phyloP scores from a whole-genome alignment of 2,888 invertebrate species.

The Taphrorychus bicolor region DNA sequence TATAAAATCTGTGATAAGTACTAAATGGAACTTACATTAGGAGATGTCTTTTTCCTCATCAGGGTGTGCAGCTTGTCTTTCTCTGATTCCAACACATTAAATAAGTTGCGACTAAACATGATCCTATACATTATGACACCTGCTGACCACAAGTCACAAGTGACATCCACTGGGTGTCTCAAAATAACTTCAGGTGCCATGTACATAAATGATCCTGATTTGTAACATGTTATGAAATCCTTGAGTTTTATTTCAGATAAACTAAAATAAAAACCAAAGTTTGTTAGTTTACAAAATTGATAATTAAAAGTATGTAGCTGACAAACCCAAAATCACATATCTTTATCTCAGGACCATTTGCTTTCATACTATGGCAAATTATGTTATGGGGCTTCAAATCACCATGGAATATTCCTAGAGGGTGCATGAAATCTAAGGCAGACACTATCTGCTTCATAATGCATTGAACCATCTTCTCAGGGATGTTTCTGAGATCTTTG shows the following conservation, averaged over 20 bases:
- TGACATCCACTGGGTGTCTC: constrained; percentile 35
- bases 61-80: background rate
- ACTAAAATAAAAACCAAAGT: constrained; percentile 23
- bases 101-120: constrained; percentile 32
- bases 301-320: constrained; percentile 11
- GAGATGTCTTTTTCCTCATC: background rate
- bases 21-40: constrained; percentile 9
- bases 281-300: background rate
- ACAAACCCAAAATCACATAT: constrained; percentile 45
- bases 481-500: background rate
- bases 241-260: constrained; percentile 34
- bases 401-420: constrained; percentile 40
- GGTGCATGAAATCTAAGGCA: constrained; percentile 39
- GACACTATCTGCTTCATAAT: constrained; percentile 41
- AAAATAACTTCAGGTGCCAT: constrained; percentile 45
- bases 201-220: constrained; percentile 40
- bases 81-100: background rate
- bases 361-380: constrained; percentile 19
- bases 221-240: background rate
- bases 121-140: constrained; percentile 43
- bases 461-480: constrained; percentile 27
- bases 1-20: too few relatives aligned
- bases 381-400: constrained; percentile 44
- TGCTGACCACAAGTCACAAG: constrained; percentile 42
- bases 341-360: constrained; percentile 33